A percentile compares a stretch with the other conserved stretches of the same genome.
phyloP scores from a whole-genome alignment of 2,797 vertebrate species.

The Etheostoma perlongum region DNA sequence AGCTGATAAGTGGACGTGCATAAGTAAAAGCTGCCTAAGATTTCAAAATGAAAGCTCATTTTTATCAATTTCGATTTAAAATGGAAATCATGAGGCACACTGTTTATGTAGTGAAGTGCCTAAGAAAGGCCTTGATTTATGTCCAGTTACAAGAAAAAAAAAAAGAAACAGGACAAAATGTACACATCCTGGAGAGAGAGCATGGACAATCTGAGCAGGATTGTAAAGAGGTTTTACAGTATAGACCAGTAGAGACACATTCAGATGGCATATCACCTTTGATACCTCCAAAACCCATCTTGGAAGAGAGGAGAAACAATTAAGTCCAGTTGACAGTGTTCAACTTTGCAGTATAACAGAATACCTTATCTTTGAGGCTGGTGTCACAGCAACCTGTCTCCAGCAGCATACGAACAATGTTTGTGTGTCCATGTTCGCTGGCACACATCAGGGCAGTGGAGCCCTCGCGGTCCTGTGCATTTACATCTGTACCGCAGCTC shows the following conservation, averaged over 20 bases:
- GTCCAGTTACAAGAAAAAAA: background rate
- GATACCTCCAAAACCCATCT: background rate
- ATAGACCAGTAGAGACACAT: background rate
- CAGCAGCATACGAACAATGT: conserved; percentile 90
- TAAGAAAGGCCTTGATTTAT: background rate
- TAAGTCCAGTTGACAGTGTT: background rate
- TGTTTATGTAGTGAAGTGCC: background rate
- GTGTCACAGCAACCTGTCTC: conserved; percentile 88
- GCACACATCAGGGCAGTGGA: conserved; percentile 94
- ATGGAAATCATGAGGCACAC: no score
- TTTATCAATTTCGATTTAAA: no score
- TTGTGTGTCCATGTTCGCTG: conserved; percentile 88
- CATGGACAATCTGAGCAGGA: background rate
- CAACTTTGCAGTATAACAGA: background rate
- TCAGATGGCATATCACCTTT: background rate
- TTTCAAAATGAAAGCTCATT: no score
- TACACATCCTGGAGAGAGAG: background rate
- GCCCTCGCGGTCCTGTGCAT: conserved; percentile 92
- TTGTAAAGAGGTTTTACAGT: background rate
- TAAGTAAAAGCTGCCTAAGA: no score
- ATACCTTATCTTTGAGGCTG: conserved; percentile 90
- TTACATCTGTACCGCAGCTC: conserved; percentile 88
- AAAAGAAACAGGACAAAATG: background rate
- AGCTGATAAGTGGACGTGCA: no score
- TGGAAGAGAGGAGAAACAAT: background rate